Base-by-base conservation (phyloP, 23 tunicate genomes). In the Trididemnum nubilum region DNA sequence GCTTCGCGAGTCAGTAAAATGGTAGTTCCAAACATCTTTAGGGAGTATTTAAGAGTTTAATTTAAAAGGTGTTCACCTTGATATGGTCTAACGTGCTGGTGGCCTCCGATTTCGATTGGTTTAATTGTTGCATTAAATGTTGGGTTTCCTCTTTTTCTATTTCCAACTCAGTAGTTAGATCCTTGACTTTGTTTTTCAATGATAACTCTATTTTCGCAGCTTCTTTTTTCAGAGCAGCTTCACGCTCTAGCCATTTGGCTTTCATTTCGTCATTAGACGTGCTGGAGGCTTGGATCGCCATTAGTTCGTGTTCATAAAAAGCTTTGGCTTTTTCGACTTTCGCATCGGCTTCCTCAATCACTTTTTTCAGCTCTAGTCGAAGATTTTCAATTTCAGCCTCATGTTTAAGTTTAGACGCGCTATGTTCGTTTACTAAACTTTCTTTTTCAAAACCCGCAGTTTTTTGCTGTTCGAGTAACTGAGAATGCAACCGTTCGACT, bases 321-420 rank as follows among this genome's bases (percentile, higher is more conserved):
- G 86, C 82, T 64, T 87, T 93, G 30, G 89, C 81, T 67, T 93
- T 93, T n/a, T 84, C 87, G 85, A 93, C 74, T 81, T 93, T 93
- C 7, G 63, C 83, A 19, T 93, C 93, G 5, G 34, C 69, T 34
- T 87, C 92, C 0, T 85, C 98, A 0, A 77, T 40, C 18, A 39
- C 5, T 72, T 84, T 93, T 39, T 73, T 93, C 36, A 84, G 34
- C 57, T 93, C 93, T 28, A 78, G 63, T 66, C 83, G 72, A 0
- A 79, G 51, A 1, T 50, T 35, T 0, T 29, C 36, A 29, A 85
- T 49, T 52, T 85, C 90, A 32, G 32, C 31, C 54, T 78, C 76
- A 5, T 64, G 67, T 31, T 69, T 34, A 32, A 22, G 33, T 1
- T 57, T 76, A 31, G 81, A 73, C 27, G 35, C 32, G 2, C 69